phyloP scores from a whole-genome alignment of 2,113 vertebrate species.

The Xenus cinereus region DNA sequence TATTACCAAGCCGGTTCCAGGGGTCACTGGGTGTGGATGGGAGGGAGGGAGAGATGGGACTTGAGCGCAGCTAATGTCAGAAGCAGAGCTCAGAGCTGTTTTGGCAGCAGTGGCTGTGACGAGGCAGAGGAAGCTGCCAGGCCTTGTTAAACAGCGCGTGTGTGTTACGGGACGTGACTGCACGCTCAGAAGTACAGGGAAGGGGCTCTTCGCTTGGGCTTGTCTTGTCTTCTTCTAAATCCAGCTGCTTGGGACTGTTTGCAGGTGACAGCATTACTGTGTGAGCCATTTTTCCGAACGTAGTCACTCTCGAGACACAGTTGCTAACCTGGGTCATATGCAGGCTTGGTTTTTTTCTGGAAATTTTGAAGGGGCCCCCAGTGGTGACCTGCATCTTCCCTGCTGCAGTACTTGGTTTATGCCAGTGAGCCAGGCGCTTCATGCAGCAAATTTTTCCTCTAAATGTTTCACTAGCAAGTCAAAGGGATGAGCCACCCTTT shows the following conservation, averaged over 20 bases:
- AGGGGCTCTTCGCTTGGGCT: not conserved
- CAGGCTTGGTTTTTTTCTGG: not conserved
- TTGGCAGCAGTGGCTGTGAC: not conserved
- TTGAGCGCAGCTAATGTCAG: not conserved
- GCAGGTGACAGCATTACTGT: not conserved
- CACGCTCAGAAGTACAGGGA: not conserved
- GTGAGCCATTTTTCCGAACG: not conserved
- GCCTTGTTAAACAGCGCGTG: not conserved
- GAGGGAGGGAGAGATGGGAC: not conserved
- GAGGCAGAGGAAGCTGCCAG: not conserved
- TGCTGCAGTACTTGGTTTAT: not conserved
- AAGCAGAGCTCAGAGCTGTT: not conserved
- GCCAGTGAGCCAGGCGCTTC: not conserved
- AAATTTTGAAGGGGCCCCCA: not conserved
- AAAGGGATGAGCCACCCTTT: not conserved
- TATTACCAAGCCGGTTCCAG: not conserved
- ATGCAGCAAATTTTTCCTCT: not conserved
- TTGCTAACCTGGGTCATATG: not conserved
- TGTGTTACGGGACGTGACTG: not conserved
- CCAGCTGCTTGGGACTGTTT: not conserved
- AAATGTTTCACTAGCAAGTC: not conserved
- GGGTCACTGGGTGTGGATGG: not conserved
- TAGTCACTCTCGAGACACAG: not conserved
- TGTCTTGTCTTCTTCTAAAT: not conserved
- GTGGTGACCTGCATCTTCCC: not conserved